Evolutionary conservation across 2,113 vertebrate genomes (phyloP).

Genomic region (Notothenia rossii): DNA sequence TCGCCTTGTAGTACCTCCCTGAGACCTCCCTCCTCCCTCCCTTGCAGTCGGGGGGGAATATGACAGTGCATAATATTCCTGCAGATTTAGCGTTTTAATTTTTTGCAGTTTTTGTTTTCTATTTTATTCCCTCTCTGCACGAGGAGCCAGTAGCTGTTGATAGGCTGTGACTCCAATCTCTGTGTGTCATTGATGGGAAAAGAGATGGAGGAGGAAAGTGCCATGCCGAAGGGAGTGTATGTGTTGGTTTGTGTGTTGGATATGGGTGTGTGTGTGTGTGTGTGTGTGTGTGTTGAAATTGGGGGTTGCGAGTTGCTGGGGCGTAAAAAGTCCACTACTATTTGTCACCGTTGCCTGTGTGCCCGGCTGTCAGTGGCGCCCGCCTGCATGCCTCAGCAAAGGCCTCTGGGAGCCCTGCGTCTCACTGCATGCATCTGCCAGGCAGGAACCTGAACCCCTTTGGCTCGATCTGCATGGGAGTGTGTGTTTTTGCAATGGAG

Average conservation of each 20-base stretch:
- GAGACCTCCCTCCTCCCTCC: not conserved
- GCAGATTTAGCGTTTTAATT: slow-evolving; percentile 7
- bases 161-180: slow-evolving; percentile 41
- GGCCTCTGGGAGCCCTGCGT: slow-evolving; percentile 64
- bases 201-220: slow-evolving; percentile 14
- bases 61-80: slow-evolving; percentile 33
- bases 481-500: not conserved
- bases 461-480: slow-evolving; percentile 37
- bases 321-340: slow-evolving; percentile 68
- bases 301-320: slow-evolving; percentile 53
- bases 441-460: slow-evolving; percentile 51
- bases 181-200: slow-evolving; percentile 44
- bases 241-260: not conserved
- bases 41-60: not conserved
- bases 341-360: slow-evolving; percentile 68
- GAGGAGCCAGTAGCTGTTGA: slow-evolving; percentile 47
- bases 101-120: not conserved
- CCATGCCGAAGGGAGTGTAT: not conserved
- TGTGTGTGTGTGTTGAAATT: slow-evolving; percentile 14
- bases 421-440: slow-evolving; percentile 47
- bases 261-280: not conserved
- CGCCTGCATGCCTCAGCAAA: slow-evolving; percentile 48
- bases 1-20: slow-evolving; percentile 1
- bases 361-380: slow-evolving; percentile 57
- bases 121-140: not conserved